Evolutionary conservation across 2,797 vertebrate genomes (phyloP).

Genomic region (Crocidura indochinensis): DNA sequence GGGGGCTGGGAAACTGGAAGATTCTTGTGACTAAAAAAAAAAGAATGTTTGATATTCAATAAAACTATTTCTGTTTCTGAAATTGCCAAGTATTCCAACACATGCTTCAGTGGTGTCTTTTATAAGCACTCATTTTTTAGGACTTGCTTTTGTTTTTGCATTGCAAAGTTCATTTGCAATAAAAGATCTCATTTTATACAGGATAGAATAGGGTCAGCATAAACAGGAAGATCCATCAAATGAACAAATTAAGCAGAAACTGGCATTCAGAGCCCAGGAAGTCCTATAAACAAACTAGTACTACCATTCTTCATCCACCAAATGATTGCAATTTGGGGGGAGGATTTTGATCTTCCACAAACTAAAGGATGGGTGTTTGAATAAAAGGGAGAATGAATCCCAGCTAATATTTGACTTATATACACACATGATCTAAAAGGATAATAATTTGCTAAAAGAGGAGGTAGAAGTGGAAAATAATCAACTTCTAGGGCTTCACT

Average conservation of each 20-base stretch:
- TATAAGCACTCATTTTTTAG: neutral
- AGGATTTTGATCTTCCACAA: constrained; percentile 20
- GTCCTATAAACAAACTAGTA: neutral
- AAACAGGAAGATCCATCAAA: neutral
- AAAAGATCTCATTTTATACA: neutral
- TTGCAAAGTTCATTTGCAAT: neutral
- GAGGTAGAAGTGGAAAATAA: constrained; percentile 21
- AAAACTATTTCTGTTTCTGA: constrained; percentile 25
- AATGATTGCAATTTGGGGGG: neutral
- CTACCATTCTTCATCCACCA: neutral
- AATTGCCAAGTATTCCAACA: neutral
- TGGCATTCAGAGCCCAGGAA: neutral
- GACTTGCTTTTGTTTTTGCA: constrained; percentile 54
- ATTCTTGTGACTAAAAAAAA: neutral
- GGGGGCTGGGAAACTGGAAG: neutral
- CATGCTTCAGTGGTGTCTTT: constrained; percentile 10
- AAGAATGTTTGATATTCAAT: constrained; percentile 18
- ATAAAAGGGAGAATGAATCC: neutral
- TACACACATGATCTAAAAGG: neutral
- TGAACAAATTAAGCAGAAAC: neutral
- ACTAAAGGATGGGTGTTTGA: neutral
- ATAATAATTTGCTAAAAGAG: constrained; percentile 28
- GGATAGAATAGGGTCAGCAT: neutral
- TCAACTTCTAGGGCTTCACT: constrained; percentile 29
- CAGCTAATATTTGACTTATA: neutral